These are phyloP conservation scores for Anableps anableps DNA, from an alignment of 2,797 vertebrate genomes.

Conservation along the genomic window DNA sequence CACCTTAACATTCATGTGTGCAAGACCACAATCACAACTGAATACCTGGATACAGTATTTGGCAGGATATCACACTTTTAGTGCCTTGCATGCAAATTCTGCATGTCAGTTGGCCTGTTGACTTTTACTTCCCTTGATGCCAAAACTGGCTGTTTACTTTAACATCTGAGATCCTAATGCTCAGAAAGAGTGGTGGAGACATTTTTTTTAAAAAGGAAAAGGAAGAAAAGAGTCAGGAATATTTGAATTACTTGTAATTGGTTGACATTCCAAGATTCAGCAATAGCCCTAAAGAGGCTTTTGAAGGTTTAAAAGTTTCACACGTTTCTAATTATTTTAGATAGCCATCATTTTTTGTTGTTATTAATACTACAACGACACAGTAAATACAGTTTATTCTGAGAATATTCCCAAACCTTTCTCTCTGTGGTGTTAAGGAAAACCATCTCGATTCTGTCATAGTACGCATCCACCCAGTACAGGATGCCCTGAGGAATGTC, in stretches of 20 bases:
- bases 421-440: conserved; percentile 90
- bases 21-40: not conserved
- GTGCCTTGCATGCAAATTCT: not conserved
- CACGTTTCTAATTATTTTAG: not conserved
- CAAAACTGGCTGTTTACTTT: not conserved
- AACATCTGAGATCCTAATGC: not conserved
- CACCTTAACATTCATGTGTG: not conserved
- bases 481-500: conserved; percentile 91
- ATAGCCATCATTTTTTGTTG: not conserved
- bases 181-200: not conserved
- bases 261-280: not conserved
- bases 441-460: conserved; percentile 95
- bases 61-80: not conserved
- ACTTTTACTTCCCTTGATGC: too few relatives aligned
- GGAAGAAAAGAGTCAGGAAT: not conserved
- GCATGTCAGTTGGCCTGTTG: not conserved
- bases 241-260: not conserved
- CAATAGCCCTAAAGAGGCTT: not conserved
- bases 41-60: not conserved
- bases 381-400: not conserved
- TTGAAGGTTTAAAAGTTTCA: not conserved
- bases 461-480: conserved; percentile 98
- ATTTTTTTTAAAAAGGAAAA: not conserved
- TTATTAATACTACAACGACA: not conserved
- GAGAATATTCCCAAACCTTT: conserved; percentile 77